Evolutionary conservation across 2,888 invertebrate genomes (phyloP), one percentile per base, ranked within the genome.

Genomic region (Ochropacha duplaris): DNA sequence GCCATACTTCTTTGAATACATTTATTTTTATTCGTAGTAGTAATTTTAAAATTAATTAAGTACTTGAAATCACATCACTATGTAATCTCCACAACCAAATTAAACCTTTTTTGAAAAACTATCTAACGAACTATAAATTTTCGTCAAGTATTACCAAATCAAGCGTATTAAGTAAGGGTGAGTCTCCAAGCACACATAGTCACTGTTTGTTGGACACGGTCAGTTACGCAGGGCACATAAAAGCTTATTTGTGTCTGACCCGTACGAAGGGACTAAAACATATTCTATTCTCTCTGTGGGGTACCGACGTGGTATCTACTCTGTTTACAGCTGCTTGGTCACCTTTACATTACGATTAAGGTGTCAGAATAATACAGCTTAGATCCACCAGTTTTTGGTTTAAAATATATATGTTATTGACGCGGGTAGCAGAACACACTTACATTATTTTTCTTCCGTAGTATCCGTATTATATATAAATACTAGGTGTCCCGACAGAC

Each of bases 181-280:
- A 65, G 64, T 72, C 65, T 60, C 62, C 74, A 74, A 76, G 73
- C 74, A 78, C 68, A 66, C 69, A 63, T 66, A 68, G 65, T 59
- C 60, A 60, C 70, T 90, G 86, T 92, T 92, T 92, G 88, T 80
- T 73, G 81, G 71, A 76, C 77, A 92, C 92, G 92, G 92, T 93
- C 92, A 91, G 92, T 92, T 91, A 92, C 77, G 72, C 84, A 79
- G 77, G 72, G 80, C 79, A 87, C 82, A 86, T 85, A 86, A 76
- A 77, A 79, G 74, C 78, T 79, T 87, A 82, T 88, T 87, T 87
- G 81, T 81, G 76, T 78, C 74, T 72, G 60, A 64, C 65, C 62
- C 71, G 70, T 70, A 77, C 31, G 55, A 58, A 54, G 49, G 39
- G 56, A 34, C 28, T 14, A 52, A 34, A 51, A 52, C 44, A 52